Evolutionary conservation across 1,140 invertebrate species (phyloP).

Genomic region (Globodera ellingtonae): DNA sequence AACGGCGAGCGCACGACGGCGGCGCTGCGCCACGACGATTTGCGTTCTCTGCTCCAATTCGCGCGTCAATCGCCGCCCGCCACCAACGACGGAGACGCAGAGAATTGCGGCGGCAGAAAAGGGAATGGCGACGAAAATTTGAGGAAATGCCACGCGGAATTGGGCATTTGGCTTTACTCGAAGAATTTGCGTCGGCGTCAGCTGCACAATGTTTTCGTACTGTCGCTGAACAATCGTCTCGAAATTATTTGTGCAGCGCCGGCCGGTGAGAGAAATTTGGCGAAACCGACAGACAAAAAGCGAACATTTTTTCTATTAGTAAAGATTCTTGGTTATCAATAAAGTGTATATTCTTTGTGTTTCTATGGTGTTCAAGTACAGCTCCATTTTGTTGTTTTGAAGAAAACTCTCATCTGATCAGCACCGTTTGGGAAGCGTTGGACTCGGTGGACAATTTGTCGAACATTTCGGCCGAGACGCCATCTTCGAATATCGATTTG

Average conservation of each 20-base stretch:
- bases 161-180: slow-evolving; percentile 10
- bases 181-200: slow-evolving; percentile 17
- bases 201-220: slow-evolving; percentile 29
- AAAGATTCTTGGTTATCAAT: no score
- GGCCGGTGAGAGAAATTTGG: slow-evolving; percentile 22
- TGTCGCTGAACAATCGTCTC: slow-evolving; percentile 28
- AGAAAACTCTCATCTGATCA: background rate
- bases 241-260: slow-evolving; percentile 29
- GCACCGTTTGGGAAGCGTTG: slow-evolving; percentile 7
- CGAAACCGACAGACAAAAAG: slow-evolving; percentile 4
- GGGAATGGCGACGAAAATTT: slow-evolving; percentile 1
- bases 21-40: background rate
- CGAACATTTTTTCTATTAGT: no score
- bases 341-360: no score
- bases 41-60: background rate
- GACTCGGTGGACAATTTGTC: slow-evolving; percentile 4
- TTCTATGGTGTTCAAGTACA: background rate
- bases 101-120: slow-evolving; percentile 5
- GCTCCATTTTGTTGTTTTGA: slow-evolving; percentile 10
- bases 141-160: slow-evolving; percentile 2
- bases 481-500: background rate
- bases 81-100: background rate
- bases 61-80: slow-evolving; percentile 10
- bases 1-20: background rate
- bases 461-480: background rate